phyloP scores from a whole-genome alignment of 1,140 invertebrate genomes.

The Wiebesia pumilae region DNA sequence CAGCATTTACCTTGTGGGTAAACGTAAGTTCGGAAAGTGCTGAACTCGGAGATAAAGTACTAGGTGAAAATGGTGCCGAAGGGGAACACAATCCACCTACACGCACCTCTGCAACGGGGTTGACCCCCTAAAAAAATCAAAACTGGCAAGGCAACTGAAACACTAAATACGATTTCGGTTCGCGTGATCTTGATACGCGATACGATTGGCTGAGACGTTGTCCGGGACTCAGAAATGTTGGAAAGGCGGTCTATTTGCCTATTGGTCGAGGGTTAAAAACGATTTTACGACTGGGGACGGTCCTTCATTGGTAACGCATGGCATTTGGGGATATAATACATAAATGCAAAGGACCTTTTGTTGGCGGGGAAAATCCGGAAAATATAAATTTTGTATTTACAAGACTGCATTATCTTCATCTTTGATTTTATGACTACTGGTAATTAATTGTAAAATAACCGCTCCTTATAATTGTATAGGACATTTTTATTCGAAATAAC shows the following conservation, averaged over 20 bases:
- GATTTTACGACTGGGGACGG: background rate
- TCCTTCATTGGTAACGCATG: background rate
- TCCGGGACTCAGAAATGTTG: background rate
- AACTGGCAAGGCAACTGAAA: conserved; percentile 45
- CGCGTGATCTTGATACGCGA: conserved; percentile 11
- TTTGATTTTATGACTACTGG: too few species aligned
- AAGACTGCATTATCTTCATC: too few species aligned
- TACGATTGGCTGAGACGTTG: conserved; percentile 3
- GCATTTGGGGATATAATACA: too few species aligned
- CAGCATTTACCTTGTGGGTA: background rate
- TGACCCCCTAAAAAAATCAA: conserved; percentile 3
- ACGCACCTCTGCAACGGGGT: background rate
- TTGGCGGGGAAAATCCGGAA: too few species aligned
- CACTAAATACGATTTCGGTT: conserved; percentile 37
- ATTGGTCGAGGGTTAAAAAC: background rate
- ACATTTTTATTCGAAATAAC: too few species aligned
- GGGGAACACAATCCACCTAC: background rate
- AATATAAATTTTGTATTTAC: too few species aligned
- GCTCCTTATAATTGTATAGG: too few species aligned
- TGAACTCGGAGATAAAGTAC: background rate
- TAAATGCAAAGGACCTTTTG: too few species aligned
- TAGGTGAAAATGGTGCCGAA: background rate
- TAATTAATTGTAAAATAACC: too few species aligned
- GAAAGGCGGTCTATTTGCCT: background rate
- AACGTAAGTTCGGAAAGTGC: background rate